A percentile compares a stretch with the other conserved stretches of the same genome.
Evolutionary conservation across 2,888 invertebrate genomes (phyloP).

Genomic region (Eupithecia subumbrata): DNA sequence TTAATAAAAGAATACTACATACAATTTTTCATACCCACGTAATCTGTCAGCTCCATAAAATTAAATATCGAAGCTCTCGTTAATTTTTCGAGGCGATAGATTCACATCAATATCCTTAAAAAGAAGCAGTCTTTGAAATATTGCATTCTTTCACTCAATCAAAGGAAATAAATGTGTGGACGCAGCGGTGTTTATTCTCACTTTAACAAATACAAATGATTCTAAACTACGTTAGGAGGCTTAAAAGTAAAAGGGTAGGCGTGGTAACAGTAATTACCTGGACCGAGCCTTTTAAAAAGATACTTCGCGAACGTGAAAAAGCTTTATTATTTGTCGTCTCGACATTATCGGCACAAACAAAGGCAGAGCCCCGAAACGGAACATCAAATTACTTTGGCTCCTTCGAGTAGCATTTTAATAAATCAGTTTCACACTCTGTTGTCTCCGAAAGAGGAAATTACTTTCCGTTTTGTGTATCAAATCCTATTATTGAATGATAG

Average conservation of each 20-base stretch:
- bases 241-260: not conserved
- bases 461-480: slow-evolving; percentile 58
- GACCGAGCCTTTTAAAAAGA: not conserved
- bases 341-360: slow-evolving; percentile 45
- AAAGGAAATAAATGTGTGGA: too few species aligned
- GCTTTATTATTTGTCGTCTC: slow-evolving; percentile 33
- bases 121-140: too few species aligned
- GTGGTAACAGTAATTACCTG: not conserved
- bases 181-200: too few species aligned
- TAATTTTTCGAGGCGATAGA: too few species aligned
- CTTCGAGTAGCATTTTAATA: slow-evolving; percentile 62
- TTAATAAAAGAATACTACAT: too few species aligned
- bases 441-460: slow-evolving; percentile 61
- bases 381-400: slow-evolving; percentile 51
- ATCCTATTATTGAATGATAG: slow-evolving; percentile 54
- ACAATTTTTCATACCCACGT: too few species aligned
- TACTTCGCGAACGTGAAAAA: slow-evolving; percentile 21
- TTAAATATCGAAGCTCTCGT: too few species aligned
- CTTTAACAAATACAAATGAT: not conserved
- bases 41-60: too few species aligned
- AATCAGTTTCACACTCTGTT: slow-evolving; percentile 62
- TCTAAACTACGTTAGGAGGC: not conserved
- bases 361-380: slow-evolving; percentile 42
- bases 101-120: too few species aligned
- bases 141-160: too few species aligned